phyloP scores from a whole-genome alignment of 2,888 invertebrate species.

The Autographa pulchrina region DNA sequence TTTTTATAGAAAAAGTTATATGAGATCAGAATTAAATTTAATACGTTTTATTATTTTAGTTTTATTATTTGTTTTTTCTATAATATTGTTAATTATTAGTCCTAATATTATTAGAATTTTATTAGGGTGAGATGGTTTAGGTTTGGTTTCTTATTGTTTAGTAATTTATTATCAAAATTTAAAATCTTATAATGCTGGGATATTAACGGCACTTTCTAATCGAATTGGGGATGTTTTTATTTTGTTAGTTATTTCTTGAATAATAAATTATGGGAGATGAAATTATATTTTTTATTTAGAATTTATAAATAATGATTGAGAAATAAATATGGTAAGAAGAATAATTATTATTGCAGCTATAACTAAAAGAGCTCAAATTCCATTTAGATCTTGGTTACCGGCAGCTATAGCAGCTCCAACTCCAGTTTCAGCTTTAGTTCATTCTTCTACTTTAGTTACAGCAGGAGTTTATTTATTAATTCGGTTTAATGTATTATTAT shows the following conservation, averaged over 20 bases:
- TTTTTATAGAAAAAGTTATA: constrained; percentile 91
- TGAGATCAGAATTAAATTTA: constrained; percentile 88
- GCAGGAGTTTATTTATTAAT: constrained; percentile 93
- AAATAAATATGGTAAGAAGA: constrained; percentile 79
- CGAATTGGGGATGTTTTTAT: constrained; percentile 93
- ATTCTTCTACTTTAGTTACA: constrained; percentile 94
- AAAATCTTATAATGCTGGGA: constrained; percentile 92
- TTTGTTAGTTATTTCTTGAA: constrained; percentile 90
- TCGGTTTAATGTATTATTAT: constrained; percentile 90
- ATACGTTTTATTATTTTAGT: constrained; percentile 91
- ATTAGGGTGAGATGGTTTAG: constrained; percentile 93
- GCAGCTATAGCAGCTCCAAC: constrained; percentile 94
- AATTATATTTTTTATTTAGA: constrained; percentile 88
- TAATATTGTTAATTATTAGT: constrained; percentile 91
- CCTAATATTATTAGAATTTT: constrained; percentile 92
- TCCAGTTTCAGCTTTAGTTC: constrained; percentile 93
- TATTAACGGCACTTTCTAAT: constrained; percentile 93
- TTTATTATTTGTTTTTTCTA: constrained; percentile 91
- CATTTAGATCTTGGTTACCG: constrained; percentile 94
- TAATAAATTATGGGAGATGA: constrained; percentile 88
- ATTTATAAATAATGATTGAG: constrained; percentile 82
- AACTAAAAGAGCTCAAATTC: constrained; percentile 95
- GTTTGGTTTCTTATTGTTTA: constrained; percentile 92
- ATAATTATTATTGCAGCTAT: constrained; percentile 89
- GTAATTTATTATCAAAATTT: constrained; percentile 92